phyloP scores from a whole-genome alignment of 2,113 vertebrate genomes.

The Amblyornis subalaris region DNA sequence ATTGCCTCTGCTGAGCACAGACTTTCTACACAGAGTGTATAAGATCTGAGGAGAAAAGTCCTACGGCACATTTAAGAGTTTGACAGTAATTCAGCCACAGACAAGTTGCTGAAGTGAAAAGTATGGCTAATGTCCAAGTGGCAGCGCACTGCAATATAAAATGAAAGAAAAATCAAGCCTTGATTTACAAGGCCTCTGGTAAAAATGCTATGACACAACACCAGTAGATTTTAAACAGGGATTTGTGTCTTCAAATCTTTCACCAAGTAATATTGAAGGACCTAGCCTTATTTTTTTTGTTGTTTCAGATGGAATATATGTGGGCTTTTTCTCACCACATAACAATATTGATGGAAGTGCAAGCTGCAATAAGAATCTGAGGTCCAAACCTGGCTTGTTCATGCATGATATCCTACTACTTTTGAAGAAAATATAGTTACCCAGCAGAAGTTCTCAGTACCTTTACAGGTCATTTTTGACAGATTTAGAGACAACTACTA shows the following conservation, averaged over 20 bases:
- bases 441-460: background rate
- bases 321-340: background rate
- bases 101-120: conserved; percentile 21
- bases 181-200: background rate
- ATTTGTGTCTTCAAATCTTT: background rate
- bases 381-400: background rate
- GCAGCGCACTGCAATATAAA: background rate
- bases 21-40: background rate
- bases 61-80: background rate
- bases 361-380: background rate
- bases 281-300: background rate
- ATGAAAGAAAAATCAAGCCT: background rate
- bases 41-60: background rate
- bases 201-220: background rate
- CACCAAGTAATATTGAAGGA: background rate
- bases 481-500: background rate
- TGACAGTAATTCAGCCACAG: conserved; percentile 1
- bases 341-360: background rate
- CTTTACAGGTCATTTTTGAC: background rate
- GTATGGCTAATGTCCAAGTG: background rate
- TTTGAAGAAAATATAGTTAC: background rate
- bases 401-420: background rate
- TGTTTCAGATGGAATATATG: background rate
- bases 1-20: background rate
- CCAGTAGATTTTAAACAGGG: background rate